Evolutionary conservation across 2,113 vertebrate species (phyloP), one percentile per base, ranked within the genome.

Genomic region (Condylura cristata): DNA sequence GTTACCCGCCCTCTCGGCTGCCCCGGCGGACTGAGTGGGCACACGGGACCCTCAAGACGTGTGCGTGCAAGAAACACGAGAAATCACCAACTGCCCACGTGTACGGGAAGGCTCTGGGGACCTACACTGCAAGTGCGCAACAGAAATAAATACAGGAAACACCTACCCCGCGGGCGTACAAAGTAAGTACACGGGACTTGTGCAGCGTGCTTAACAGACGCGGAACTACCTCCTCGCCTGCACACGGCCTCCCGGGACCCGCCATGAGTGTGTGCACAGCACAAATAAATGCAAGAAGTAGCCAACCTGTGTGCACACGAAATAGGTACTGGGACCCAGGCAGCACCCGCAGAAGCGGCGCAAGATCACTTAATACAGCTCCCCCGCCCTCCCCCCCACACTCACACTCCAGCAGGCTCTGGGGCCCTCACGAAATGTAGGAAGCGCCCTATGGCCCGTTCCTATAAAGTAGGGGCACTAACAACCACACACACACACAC

Each of bases 111-210:
- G 75, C 86, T 96, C 93, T 83, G 0, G 11, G 66, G 91, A 96
- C 80, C 75, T 46, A 66, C 85, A 58, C 17, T 70, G 63, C 78
- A 46, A 82, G 78, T 89, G n/a, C 12, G 0, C 44, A 88, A 78
- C 76, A 88, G 66, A 96, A 86, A 96, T 48, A 95, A 94, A 96
- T 51, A 74, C 86, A 89, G 85, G 82, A 92, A 95, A 92, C 72
- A 92, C 88, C 96, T 90, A 92, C 90, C 96, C 94, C 5, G 61
- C 78, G 20, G 93, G 93, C 56, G 5, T 71, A 86, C 90, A 79
- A 66, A 96, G 91, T 94, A 81, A 95, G 95, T 83, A 90, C 68
- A 89, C 6, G 34, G 72, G 88, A 86, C 90, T 78, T 66, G n/a
- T 5, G 65, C 75, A 6, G 51, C 6, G 6, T 44, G 83, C 48